phyloP scores from a whole-genome alignment of 2,888 invertebrate species.

The Latrodectus hesperus region DNA sequence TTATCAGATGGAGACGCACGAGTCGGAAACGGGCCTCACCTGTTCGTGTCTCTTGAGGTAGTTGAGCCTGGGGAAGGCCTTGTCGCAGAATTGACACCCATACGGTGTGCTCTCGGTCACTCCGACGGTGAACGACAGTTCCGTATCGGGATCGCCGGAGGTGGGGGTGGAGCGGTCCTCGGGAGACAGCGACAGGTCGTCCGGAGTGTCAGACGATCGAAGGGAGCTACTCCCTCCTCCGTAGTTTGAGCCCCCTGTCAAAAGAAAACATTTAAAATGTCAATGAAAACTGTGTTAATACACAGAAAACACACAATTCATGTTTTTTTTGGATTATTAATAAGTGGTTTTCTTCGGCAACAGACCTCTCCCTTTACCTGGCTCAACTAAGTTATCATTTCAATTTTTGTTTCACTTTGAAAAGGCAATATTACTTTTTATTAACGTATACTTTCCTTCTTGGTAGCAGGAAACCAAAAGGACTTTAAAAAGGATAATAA shows the following conservation, averaged over 20 bases:
- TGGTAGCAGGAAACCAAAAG: too few species aligned
- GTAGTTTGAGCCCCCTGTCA: conserved; percentile 47
- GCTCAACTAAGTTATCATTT: too few species aligned
- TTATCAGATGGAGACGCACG: too few species aligned
- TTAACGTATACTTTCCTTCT: too few species aligned
- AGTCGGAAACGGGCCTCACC: conserved; percentile 72
- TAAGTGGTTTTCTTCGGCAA: too few species aligned
- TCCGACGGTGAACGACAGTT: conserved; percentile 80
- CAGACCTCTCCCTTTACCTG: too few species aligned
- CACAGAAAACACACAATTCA: not conserved
- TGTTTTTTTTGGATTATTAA: too few species aligned
- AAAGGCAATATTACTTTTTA: too few species aligned
- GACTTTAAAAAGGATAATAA: too few species aligned
- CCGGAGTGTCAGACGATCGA: conserved; percentile 79
- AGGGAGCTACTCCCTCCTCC: conserved; percentile 77
- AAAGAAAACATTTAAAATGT: not conserved
- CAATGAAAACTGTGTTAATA: not conserved
- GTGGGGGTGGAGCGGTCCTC: conserved; percentile 81
- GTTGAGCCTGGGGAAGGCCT: conserved; percentile 89
- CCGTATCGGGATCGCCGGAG: conserved; percentile 76
- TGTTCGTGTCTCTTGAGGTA: conserved; percentile 94
- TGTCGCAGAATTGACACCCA: conserved; percentile 93
- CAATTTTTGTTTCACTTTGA: too few species aligned
- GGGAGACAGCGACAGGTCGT: conserved; percentile 77
- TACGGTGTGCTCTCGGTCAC: conserved; percentile 86